These are phyloP conservation scores for Catajapyx aquilonaris DNA, from an alignment of 1,140 invertebrate genomes.

Conservation along the genomic window DNA sequence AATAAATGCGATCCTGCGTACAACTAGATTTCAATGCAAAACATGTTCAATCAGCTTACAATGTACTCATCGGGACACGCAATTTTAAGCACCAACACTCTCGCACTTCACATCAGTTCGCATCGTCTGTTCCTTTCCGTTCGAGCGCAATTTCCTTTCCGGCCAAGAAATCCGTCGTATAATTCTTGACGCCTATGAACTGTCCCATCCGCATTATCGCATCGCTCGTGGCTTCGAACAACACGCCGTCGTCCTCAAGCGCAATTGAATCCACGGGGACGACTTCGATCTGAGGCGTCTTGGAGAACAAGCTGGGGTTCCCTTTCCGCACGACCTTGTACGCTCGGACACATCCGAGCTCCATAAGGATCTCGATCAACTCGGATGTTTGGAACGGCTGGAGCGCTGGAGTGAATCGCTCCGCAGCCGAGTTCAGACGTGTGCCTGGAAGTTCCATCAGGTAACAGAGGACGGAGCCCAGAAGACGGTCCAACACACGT, in stretches of 20 bases:
- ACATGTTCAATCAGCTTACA: too few relatives aligned
- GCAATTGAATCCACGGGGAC: slow-evolving; percentile 19
- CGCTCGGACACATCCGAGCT: slow-evolving; percentile 21
- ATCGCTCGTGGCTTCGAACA: slow-evolving; percentile 24
- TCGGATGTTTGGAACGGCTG: slow-evolving; percentile 28
- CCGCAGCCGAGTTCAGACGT: slow-evolving; percentile 10
- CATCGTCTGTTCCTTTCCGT: too few relatives aligned
- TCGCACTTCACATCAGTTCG: too few relatives aligned
- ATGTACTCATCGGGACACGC: too few relatives aligned
- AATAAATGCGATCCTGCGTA: too few relatives aligned
- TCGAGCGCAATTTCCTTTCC: too few relatives aligned
- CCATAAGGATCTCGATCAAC: slow-evolving; percentile 24
- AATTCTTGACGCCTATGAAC: slow-evolving; percentile 33
- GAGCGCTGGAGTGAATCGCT: slow-evolving; percentile 19
- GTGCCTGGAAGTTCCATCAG: slow-evolving; percentile 36
- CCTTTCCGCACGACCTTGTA: slow-evolving; percentile 14
- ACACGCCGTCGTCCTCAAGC: slow-evolving; percentile 21
- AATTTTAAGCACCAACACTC: too few relatives aligned
- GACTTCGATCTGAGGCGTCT: slow-evolving; percentile 14
- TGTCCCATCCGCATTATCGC: slow-evolving; percentile 29
- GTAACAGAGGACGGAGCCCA: slow-evolving; percentile 38
- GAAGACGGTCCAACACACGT: slow-evolving; percentile 39
- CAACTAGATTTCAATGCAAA: too few relatives aligned
- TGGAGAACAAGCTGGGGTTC: slow-evolving; percentile 20
- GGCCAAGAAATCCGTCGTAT: slow-evolving; percentile 30